Evolutionary conservation across 2,113 vertebrate species (phyloP).

Genomic region (Octodon degus): DNA sequence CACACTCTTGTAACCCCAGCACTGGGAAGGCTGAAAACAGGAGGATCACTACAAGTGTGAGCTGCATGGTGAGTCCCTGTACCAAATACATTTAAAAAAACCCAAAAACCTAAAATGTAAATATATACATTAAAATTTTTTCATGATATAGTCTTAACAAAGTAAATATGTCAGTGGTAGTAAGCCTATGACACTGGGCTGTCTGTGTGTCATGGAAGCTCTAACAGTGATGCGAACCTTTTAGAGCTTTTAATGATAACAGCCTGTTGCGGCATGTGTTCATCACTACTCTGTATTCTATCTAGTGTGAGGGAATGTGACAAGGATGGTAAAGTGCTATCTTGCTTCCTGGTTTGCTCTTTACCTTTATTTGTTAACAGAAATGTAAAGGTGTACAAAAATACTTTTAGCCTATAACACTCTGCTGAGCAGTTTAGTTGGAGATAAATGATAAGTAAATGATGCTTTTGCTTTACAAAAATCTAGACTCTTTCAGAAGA

Average conservation of each 20-base stretch:
- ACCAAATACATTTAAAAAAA: neutral
- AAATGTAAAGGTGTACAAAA: neutral
- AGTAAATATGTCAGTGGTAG: neutral
- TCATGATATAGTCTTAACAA: neutral
- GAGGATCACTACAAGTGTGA: too few species aligned
- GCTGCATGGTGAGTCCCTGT: too few species aligned
- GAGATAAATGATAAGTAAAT: conserved; percentile 29
- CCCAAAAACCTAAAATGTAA: neutral
- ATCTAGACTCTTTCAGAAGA: neutral
- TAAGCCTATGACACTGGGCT: neutral
- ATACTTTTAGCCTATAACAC: neutral
- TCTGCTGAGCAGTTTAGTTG: neutral
- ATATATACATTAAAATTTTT: neutral
- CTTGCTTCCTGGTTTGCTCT: neutral
- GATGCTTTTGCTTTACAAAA: conserved; percentile 30
- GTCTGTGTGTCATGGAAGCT: neutral
- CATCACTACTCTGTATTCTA: neutral
- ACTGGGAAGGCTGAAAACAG: too few species aligned
- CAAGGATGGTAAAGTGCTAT: neutral
- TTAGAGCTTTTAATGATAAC: neutral
- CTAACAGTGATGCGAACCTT: neutral
- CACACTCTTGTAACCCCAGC: too few species aligned
- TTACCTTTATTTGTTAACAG: conserved; percentile 29
- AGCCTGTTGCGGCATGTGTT: neutral
- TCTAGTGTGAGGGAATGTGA: conserved; percentile 16